These are phyloP conservation scores for Monoplex corrugatus DNA, from an alignment of 2,888 invertebrate species.

Conservation along the genomic window DNA sequence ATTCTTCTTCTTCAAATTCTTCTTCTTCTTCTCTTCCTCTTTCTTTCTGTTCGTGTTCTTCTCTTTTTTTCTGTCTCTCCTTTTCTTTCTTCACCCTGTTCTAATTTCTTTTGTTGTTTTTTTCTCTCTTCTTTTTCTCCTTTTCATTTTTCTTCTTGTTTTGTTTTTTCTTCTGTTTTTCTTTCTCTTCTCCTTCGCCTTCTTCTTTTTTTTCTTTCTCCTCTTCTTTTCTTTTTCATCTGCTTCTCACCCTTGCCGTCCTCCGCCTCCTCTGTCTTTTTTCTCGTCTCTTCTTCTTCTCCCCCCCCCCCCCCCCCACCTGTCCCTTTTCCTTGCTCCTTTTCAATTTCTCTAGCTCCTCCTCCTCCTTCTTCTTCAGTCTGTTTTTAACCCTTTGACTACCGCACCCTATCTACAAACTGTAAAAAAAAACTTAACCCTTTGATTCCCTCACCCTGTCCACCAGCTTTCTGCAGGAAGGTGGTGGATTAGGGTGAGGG, in stretches of 20 bases:
- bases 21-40: not conserved
- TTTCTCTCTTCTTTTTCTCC: not conserved
- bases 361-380: too few relatives aligned
- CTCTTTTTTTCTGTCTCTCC: not conserved
- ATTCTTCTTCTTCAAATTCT: not conserved
- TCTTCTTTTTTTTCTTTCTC: not conserved
- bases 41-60: not conserved
- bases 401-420: too few relatives aligned
- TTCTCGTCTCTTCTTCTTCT: too few relatives aligned
- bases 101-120: not conserved
- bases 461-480: too few relatives aligned
- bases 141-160: not conserved
- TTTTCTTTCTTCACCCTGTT: not conserved
- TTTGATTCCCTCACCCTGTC: too few relatives aligned
- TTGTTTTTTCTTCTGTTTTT: not conserved
- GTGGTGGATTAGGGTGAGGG: too few relatives aligned
- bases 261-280: not conserved
- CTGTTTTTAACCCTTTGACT: too few relatives aligned
- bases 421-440: too few relatives aligned
- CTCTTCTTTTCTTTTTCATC: not conserved
- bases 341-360: too few relatives aligned
- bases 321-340: too few relatives aligned
- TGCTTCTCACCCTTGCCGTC: not conserved
- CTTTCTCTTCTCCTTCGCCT: not conserved
- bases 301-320: too few relatives aligned